Base-by-base conservation (phyloP, 2,797 vertebrate species). In the Lindbergichthys nudifrons region DNA sequence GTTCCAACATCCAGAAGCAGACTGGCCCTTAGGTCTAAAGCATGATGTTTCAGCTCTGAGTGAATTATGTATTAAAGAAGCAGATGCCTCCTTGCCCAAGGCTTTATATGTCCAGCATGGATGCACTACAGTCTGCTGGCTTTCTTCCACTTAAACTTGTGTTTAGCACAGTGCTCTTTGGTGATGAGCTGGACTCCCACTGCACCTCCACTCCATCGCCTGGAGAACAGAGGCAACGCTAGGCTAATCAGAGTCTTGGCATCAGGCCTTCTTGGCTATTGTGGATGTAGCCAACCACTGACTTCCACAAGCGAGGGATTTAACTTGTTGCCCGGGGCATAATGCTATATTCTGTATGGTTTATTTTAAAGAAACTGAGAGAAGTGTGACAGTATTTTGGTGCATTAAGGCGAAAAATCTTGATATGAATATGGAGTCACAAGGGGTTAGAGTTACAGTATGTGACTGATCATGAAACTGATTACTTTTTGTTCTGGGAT, bases 31-130 rank as follows among this genome's bases (percentile, higher is more conserved):
- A 87, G 88, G 89, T 87, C 71, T 75, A 50, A 85, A 88, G 86
- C 84, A 81, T 85, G 85, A 90, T 92, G 85, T 88, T 91, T 86
- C 82, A 89, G 85, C 87, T 86, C 82, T 83, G 79, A 90, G 89
- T 91, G 88, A 94, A 93, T 93, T 91, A 93, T 92, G 82, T 89
- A 92, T 92, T 91, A 90, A 92, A 92, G 90, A 91, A 84, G 82
- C 89, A 92, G 92, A 92, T 92, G 89, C 92, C 86, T 92, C 76
- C 73, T 90, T 89, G 90, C 93, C 89, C 79, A 87, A 90, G 93
- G 92, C 92, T 91, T 87, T 89, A 75, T 89, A 70, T 89, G 90
- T 92, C 90, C 89, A 85, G 88, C 89, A 91, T 87, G 89, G 90
- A 84, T 89, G 82, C 79, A 58, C 87, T 86, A 85, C 88, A 90